Percentiles rank a stretch among this genome's conserved stretches.
These are phyloP conservation scores for Scopus umbretta DNA, from an alignment of 2,113 vertebrate species.

Conservation along the genomic window DNA sequence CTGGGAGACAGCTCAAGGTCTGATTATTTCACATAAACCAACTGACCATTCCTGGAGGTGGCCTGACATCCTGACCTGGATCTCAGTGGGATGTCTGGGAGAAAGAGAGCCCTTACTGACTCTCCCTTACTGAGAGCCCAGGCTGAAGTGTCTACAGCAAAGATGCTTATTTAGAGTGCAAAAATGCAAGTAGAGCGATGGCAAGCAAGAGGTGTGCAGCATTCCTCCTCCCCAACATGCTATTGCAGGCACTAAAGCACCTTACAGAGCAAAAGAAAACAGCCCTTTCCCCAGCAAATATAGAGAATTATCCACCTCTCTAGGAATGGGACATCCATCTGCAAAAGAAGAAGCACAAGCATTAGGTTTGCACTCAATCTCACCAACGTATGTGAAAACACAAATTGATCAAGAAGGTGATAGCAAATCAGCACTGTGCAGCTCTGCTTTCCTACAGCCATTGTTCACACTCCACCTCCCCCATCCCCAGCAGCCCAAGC, in stretches of 20 bases:
- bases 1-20: not conserved
- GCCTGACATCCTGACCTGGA: not conserved
- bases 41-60: accelerated
- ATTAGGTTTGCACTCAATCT: not conserved
- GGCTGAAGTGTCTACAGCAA: not conserved
- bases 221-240: not conserved
- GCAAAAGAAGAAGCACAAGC: slow-evolving; percentile 56
- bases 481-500: not conserved
- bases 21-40: not conserved
- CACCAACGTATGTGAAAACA: not conserved
- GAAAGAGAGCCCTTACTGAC: not conserved
- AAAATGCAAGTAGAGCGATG: not conserved
- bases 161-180: not conserved
- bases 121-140: too few species aligned
- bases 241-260: not conserved
- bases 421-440: not conserved
- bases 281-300: not conserved
- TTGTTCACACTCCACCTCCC: not conserved
- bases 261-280: not conserved
- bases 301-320: slow-evolving; percentile 66
- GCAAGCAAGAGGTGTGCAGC: not conserved
- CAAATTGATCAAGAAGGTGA: not conserved
- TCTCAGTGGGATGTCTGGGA: not conserved
- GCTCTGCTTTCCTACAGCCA: not conserved
- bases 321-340: slow-evolving; percentile 89